A percentile compares a stretch with the other conserved stretches of the same genome.
Conservation (phyloP, 1,140 invertebrate species). For the Platyura marginata region DNA sequence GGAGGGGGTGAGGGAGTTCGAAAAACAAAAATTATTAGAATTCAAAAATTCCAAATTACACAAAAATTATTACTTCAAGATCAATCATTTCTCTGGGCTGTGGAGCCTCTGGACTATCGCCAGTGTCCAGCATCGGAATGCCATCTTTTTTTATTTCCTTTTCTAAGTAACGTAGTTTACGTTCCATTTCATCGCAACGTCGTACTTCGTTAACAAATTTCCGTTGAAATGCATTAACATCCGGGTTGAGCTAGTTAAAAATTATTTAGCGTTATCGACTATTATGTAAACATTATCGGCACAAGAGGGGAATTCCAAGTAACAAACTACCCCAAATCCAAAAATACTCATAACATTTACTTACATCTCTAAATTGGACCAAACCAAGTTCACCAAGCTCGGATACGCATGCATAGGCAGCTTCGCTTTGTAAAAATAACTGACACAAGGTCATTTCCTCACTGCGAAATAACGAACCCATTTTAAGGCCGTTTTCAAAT, state of each 20-base stretch:
- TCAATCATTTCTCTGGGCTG: slow-evolving; percentile 99
- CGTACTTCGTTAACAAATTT: slow-evolving; percentile 92
- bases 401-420: slow-evolving; percentile 74
- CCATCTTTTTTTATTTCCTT: slow-evolving; percentile 97
- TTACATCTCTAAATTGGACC: slow-evolving; percentile 82
- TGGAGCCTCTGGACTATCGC: slow-evolving; percentile 95
- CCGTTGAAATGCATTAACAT: slow-evolving; percentile 88
- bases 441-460: slow-evolving; percentile 78
- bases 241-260: slow-evolving; percentile 60
- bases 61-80: slow-evolving; percentile 84
- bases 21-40: slow-evolving; percentile 1
- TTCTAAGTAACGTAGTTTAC: slow-evolving; percentile 87
- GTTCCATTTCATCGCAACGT: slow-evolving; percentile 90
- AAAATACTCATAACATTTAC: too few species aligned
- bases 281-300: neutral
- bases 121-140: slow-evolving; percentile 92
- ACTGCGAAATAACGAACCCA: slow-evolving; percentile 69
- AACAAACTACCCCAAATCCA: too few species aligned
- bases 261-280: too few species aligned
- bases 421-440: slow-evolving; percentile 77
- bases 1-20: slow-evolving; percentile 4
- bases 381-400: slow-evolving; percentile 75
- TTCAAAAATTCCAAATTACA: too few species aligned
- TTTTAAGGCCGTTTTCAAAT: too few species aligned
- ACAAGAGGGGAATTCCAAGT: too few species aligned